Conservation (phyloP, 2,797 vertebrate genomes). For the Leucoraja ocellata region DNA sequence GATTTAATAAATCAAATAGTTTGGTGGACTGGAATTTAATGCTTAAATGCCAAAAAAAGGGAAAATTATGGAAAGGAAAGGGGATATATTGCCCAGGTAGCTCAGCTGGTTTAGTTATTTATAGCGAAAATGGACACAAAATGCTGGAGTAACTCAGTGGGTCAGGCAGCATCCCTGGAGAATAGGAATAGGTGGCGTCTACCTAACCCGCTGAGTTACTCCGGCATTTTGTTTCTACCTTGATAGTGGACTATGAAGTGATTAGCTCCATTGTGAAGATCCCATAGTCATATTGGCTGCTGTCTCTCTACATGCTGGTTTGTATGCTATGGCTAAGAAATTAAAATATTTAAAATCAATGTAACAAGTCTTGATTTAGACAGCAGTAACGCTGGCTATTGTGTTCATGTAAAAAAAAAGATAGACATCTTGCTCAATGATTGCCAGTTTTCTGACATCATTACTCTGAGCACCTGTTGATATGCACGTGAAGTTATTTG, state of each 20-base stretch:
- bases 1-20: slow-evolving; percentile 13
- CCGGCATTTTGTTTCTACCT: too few relatives aligned
- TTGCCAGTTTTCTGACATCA: not conserved
- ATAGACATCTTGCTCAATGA: not conserved
- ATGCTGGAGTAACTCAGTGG: too few relatives aligned
- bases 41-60: not conserved
- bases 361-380: not conserved
- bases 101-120: not conserved
- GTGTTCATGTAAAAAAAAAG: not conserved
- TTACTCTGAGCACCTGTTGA: not conserved
- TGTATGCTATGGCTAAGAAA: not conserved
- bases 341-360: not conserved
- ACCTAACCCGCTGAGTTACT: too few relatives aligned
- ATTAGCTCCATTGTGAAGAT: not conserved
- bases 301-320: not conserved
- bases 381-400: not conserved
- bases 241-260: not conserved
- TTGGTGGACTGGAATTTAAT: not conserved
- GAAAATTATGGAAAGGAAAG: not conserved
- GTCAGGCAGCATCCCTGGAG: too few relatives aligned
- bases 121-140: too few relatives aligned
- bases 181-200: too few relatives aligned
- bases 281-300: not conserved
- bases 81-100: not conserved
- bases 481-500: not conserved